Percentiles rank a stretch among this genome's conserved stretches.
Conservation (phyloP, 2,888 invertebrate species). For the Caenorhabditis sp. region DNA sequence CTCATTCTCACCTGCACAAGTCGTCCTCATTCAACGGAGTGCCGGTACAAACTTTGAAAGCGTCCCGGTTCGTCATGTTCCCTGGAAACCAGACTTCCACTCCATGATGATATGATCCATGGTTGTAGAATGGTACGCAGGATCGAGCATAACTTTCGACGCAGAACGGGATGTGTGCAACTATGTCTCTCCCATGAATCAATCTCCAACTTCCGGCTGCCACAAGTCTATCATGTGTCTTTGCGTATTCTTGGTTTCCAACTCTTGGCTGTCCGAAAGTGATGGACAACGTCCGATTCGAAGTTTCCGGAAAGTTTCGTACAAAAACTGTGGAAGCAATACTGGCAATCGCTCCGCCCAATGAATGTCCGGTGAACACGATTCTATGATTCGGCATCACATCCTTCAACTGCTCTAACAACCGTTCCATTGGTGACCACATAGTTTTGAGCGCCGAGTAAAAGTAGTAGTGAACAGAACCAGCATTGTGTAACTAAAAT, state of each 20-base stretch:
- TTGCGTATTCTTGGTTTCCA: conserved; percentile 79
- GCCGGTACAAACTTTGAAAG: conserved; percentile 77
- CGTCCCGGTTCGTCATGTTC: conserved; percentile 72
- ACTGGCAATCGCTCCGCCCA: conserved; percentile 80
- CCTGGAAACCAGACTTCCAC: conserved; percentile 80
- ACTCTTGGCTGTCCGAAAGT: conserved; percentile 83
- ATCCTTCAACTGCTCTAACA: conserved; percentile 44
- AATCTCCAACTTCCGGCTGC: conserved; percentile 74
- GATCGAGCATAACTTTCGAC: conserved; percentile 57
- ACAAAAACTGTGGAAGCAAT: conserved; percentile 78
- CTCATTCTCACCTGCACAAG: conserved; percentile 72
- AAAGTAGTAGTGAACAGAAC: conserved; percentile 81
- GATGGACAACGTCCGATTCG: conserved; percentile 64
- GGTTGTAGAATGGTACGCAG: conserved; percentile 76
- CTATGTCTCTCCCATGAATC: conserved; percentile 78
- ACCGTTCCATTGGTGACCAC: conserved; percentile 69
- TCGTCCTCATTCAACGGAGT: conserved; percentile 79
- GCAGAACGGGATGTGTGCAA: conserved; percentile 80
- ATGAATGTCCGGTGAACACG: conserved; percentile 80
- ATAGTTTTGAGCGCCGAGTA: conserved; percentile 77
- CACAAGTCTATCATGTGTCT: conserved; percentile 74
- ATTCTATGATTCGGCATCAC: conserved; percentile 65
- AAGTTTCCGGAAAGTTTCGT: conserved; percentile 63
- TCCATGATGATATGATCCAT: conserved; percentile 82
- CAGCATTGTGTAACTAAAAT: conserved; percentile 76